These are phyloP conservation scores for Rattus norvegicus DNA, from an alignment of 2,113 vertebrate genomes.

Conservation along the genomic window GRCr8 NC_086025.1:26697501-26698000, in stretches of 20 bases:
- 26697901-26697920: background rate
- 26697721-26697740: background rate
- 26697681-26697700: background rate
- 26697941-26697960: conserved; percentile 24
- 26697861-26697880: background rate
- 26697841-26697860: conserved; percentile 20
- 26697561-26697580: background rate
- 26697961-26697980: background rate
- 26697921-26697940: background rate
- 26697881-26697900: background rate
- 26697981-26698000: background rate
- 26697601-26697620: background rate
- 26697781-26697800: conserved; percentile 6
- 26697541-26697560: background rate
- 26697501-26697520: background rate
- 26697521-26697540: background rate
- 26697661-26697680: background rate
- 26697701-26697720: background rate
- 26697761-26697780: background rate
- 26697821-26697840: background rate
- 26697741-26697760: background rate
- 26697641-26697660: background rate
- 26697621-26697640: background rate
- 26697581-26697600: background rate
- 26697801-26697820: conserved; percentile 12